Percentiles rank a stretch among this genome's conserved stretches.
phyloP scores from a whole-genome alignment of 2,888 invertebrate species.

The Autographa gamma region DNA sequence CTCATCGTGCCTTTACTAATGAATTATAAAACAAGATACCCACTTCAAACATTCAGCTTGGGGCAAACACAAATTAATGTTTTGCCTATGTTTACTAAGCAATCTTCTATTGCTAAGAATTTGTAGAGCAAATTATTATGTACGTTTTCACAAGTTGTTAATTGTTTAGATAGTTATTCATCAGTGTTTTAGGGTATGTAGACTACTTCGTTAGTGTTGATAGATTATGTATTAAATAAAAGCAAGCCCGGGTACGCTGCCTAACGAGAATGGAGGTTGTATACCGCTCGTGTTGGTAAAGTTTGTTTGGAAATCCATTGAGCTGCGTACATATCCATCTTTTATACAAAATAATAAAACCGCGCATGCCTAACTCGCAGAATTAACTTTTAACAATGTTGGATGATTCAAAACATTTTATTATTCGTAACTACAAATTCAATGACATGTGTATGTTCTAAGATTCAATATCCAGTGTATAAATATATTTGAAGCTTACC shows the following conservation, averaged over 20 bases:
- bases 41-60: constrained; percentile 17
- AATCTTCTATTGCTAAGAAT: background rate
- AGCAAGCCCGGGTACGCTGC: constrained; percentile 19
- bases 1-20: constrained; percentile 35
- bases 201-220: background rate
- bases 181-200: background rate
- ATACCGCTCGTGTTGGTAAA: constrained; percentile 15
- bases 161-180: background rate
- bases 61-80: constrained; percentile 14
- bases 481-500: background rate
- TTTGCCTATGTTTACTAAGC: background rate
- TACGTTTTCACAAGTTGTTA: background rate
- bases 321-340: constrained; percentile 18
- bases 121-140: background rate
- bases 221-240: background rate
- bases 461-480: background rate
- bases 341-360: constrained; percentile 31
- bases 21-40: constrained; percentile 23
- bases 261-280: constrained; percentile 27
- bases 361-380: constrained; percentile 17
- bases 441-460: background rate
- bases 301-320: constrained; percentile 30
- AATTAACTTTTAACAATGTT: constrained; percentile 18
- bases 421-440: constrained; percentile 1
- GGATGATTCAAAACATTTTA: constrained; percentile 13